Evolutionary conservation across 2,797 vertebrate genomes (phyloP), one percentile per base, ranked within the genome.

Genomic region (Acrossocheilus fasciatus): DNA sequence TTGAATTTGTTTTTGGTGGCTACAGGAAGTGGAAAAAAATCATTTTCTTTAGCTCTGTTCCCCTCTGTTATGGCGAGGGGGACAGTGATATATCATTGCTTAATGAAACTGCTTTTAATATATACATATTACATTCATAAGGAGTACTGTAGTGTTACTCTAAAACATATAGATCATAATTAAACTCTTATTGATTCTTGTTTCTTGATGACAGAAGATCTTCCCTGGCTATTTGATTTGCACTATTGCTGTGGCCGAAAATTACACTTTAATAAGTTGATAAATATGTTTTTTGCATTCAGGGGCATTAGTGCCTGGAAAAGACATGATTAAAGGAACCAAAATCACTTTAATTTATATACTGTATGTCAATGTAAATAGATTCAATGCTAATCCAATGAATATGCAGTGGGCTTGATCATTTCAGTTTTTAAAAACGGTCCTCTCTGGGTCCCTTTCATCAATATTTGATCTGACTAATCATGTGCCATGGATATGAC

Each of bases 41-140:
- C n/a, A 45, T 18, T 23, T 8, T 17, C 34, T 81, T 75, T 79
- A 43, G 10, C n/a, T 76, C 39, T 64, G 18, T 62, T 50, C 43
- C 57, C 34, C 34, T 36, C 34, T 36, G 34, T 36, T 36, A 18
- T n/a, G 57, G 39, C 17, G 6, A 66, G 17, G 39, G 57, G 23
- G 36, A 41, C 30, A 26, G 4, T 47, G 70, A 47, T 34, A 45
- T n/a, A 75, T 64, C 39, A 75, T 75, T 34, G 45, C 30, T 84
- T 69, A 85, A 87, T 64, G 59, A 83, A 69, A 54, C 59, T 70
- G 20, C 20, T 77, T 78, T 81, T 81, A 50, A 86, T 83, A 69
- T 47, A 6, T 17, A 66, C 43, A 83, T 30, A 50, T 52, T 79
- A 6, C 17, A 43, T 62, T 43, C 4, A 59, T 78, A 9, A n/a